phyloP scores from a whole-genome alignment of 2,888 invertebrate genomes.

The Hypercompe scribonia region DNA sequence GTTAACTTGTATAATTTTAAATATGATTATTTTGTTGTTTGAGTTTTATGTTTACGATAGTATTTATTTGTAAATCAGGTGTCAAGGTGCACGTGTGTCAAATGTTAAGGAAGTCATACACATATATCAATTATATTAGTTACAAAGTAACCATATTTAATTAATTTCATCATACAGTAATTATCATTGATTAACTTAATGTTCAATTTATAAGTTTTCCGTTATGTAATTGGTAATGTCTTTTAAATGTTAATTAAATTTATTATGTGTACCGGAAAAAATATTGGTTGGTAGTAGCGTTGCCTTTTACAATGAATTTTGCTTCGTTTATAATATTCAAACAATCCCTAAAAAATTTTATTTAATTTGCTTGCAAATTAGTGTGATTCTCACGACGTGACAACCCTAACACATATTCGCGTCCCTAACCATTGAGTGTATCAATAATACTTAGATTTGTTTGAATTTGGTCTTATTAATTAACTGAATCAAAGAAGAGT shows the following conservation, averaged over 20 bases:
- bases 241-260: constrained; percentile 11
- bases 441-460: constrained; percentile 82
- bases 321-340: neutral
- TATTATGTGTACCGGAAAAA: neutral
- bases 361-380: neutral
- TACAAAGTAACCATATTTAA: neutral
- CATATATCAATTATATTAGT: neutral
- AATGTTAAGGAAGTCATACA: neutral
- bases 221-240: constrained; percentile 7
- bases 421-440: constrained; percentile 75
- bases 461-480: constrained; percentile 85
- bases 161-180: constrained; percentile 12
- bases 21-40: neutral
- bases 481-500: constrained; percentile 78
- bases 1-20: constrained; percentile 40
- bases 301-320: neutral
- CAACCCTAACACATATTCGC: constrained; percentile 68
- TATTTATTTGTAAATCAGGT: neutral
- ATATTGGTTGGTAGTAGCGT: neutral
- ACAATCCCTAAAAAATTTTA: neutral
- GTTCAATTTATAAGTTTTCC: constrained; percentile 6
- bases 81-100: neutral
- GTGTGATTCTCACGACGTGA: constrained; percentile 18
- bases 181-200: constrained; percentile 17
- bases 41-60: neutral